Conservation (phyloP, 2,113 vertebrate genomes). For the Daubentonia madagascariensis region DNA sequence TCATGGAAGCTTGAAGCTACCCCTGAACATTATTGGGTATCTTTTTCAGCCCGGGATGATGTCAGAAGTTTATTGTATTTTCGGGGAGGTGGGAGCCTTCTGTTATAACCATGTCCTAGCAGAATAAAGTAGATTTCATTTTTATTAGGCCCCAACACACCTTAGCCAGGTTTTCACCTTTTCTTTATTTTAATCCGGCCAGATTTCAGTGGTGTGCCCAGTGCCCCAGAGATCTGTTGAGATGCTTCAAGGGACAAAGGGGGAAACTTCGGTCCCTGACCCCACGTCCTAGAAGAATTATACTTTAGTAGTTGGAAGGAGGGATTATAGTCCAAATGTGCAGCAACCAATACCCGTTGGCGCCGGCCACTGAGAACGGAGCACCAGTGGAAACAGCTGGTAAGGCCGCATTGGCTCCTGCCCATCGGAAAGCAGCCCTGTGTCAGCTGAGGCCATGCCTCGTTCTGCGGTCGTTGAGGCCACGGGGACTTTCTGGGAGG, state of each 20-base stretch:
- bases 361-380: fast-evolving
- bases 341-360: neutral
- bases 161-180: neutral
- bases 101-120: neutral
- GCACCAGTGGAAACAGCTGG: neutral
- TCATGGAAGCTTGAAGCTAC: neutral
- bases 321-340: neutral
- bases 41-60: neutral
- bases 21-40: fast-evolving
- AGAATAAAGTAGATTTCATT: neutral
- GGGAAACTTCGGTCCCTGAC: neutral
- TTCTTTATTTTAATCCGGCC: neutral
- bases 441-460: fast-evolving
- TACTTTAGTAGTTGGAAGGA: neutral
- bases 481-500: neutral
- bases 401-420: fast-evolving
- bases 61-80: neutral
- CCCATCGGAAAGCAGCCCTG: neutral
- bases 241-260: neutral
- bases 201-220: neutral
- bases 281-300: neutral
- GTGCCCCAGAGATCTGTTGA: neutral
- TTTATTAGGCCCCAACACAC: neutral
- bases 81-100: fast-evolving
- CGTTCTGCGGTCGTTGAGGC: fast-evolving